Evolutionary conservation across 2,888 invertebrate genomes (phyloP), one percentile per base, ranked within the genome.

Genomic region (Chrysopilus asiliformis): DNA sequence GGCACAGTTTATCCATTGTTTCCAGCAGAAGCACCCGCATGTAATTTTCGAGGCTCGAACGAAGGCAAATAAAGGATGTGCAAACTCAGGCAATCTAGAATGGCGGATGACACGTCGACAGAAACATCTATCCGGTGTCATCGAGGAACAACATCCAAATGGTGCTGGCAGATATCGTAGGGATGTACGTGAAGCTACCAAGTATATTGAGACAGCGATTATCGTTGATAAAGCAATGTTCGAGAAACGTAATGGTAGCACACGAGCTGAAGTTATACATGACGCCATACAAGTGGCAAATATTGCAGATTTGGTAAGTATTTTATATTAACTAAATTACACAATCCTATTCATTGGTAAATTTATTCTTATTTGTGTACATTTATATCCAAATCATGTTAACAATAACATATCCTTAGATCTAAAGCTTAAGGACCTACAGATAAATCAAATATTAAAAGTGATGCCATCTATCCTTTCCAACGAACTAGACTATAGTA

Each of bases 181-280:
- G 42, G 91, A 93, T 67, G 86, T 90, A 44, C 72, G 87, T 34
- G 85, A 86, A 58, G 81, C 83, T 45, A 86, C 86, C 46, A 94
- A 94, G 66, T 93, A 87, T 71, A 84, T 97, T 52, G 94, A 95
- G 68, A 83, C 93, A 40, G 95, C 93, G 34, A 73, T 97, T 49
- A 83, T 97, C 47, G 83, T 93, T 51, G 97, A 97, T 70, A 87
- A 90, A 65, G 84, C 89, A 31, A 93, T 97, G 90, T 91, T 91
- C 61, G 89, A 89, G 53, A 80, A 83, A 54, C 71, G 91, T 41
- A 90, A 90, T 62, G 86, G 87, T 44, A 87, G 86, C 64, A 84
- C 84, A 35, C 67, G 89, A 45, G 74, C 80, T 12, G 83, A 87
- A 58, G 85, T 90, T 47, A 83, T 94, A 50, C 86, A 91, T 60